Evolutionary conservation across 2,113 vertebrate species (phyloP).

Genomic region (human (Homo sapiens)): DNA sequence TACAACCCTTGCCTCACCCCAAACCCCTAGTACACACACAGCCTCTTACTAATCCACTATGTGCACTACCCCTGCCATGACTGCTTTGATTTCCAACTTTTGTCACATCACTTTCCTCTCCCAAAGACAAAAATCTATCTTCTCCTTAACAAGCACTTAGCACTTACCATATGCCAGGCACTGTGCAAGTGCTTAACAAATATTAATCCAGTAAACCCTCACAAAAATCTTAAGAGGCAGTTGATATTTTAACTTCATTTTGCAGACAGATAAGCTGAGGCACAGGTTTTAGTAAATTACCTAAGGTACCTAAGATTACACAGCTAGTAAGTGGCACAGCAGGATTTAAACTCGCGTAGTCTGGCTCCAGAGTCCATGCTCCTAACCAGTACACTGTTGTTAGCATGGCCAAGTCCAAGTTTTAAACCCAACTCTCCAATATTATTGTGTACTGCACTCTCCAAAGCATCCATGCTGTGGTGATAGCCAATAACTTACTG

Average conservation of each 20-base stretch:
- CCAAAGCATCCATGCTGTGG: background rate
- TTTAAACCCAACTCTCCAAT: background rate
- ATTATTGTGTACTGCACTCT: accelerated
- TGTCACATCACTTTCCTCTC: background rate
- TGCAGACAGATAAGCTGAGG: background rate
- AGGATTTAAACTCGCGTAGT: background rate
- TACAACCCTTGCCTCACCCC: background rate
- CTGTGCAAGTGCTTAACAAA: background rate
- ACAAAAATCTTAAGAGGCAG: background rate
- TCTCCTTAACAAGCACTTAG: background rate
- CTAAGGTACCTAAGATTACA: background rate
- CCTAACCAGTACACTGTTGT: background rate
- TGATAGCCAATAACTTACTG: background rate
- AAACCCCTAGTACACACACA: accelerated
- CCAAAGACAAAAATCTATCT: background rate
- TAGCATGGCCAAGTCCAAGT: background rate
- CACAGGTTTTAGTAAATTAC: background rate
- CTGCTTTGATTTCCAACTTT: background rate
- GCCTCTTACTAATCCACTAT: no score
- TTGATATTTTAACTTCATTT: background rate
- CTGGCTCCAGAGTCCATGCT: background rate
- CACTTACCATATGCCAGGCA: background rate
- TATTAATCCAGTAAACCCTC: background rate
- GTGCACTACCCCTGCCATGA: background rate
- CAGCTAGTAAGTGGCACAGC: background rate